Percentiles rank a stretch among this genome's conserved stretches.
phyloP scores from a whole-genome alignment of 2,888 invertebrate species.

The Sarcophaga subvicina region DNA sequence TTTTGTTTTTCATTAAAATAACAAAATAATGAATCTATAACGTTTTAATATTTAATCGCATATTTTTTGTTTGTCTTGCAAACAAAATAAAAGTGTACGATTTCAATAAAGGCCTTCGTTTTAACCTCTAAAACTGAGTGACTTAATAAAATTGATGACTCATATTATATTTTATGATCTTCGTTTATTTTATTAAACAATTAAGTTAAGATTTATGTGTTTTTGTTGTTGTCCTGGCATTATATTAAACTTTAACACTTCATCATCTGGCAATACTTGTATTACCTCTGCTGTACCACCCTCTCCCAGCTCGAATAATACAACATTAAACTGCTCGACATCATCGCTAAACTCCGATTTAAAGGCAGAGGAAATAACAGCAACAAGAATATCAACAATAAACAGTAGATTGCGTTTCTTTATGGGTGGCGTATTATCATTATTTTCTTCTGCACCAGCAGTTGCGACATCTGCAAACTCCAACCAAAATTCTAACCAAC shows the following conservation, averaged over 20 bases:
- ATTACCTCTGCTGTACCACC: slow-evolving; percentile 12
- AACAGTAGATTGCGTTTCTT: background rate
- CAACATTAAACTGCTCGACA: slow-evolving; percentile 10
- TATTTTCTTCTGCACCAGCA: slow-evolving; percentile 59
- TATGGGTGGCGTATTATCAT: slow-evolving; percentile 62
- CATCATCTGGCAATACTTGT: slow-evolving; percentile 52
- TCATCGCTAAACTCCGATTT: slow-evolving; percentile 11
- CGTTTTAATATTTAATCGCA: background rate
- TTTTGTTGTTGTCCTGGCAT: slow-evolving; percentile 47
- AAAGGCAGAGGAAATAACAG: background rate
- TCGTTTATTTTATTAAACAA: slow-evolving; percentile 10
- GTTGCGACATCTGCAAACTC: slow-evolving; percentile 36
- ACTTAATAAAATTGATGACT: slow-evolving; percentile 19
- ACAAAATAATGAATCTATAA: background rate
- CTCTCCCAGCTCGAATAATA: background rate
- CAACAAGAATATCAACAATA: background rate
- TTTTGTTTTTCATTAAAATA: background rate
- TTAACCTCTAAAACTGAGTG: background rate
- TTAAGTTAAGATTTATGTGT: slow-evolving; percentile 52
- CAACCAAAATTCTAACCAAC: slow-evolving; percentile 31
- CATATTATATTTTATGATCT: slow-evolving; percentile 1
- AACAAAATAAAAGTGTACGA: too few species aligned
- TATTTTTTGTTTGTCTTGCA: too few species aligned
- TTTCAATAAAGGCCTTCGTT: background rate
- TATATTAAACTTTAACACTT: slow-evolving; percentile 45